Evolutionary conservation across 2,888 invertebrate species (phyloP).

Genomic region (Acrobasis consociella): DNA sequence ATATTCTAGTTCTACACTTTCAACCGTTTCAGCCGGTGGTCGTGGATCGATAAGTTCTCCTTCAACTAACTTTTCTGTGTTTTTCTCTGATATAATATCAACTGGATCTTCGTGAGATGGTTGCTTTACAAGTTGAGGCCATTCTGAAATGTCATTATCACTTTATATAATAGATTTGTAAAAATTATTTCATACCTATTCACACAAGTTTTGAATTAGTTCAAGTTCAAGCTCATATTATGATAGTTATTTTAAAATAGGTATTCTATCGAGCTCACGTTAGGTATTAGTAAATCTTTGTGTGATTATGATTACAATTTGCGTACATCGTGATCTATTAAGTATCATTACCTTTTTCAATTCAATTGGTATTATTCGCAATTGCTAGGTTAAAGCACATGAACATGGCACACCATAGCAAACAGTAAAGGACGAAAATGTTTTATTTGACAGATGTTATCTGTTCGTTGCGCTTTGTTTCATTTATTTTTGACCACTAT

Average conservation of each 20-base stretch:
- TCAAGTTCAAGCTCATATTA: neutral
- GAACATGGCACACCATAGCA: neutral
- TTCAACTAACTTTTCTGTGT: slow-evolving; percentile 8
- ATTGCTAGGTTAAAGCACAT: neutral
- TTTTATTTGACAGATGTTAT: slow-evolving; percentile 4
- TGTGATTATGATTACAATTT: slow-evolving; percentile 6
- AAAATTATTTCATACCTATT: no score
- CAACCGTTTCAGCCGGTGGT: slow-evolving; percentile 33
- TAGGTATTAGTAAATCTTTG: neutral
- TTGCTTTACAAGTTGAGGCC: slow-evolving; percentile 35
- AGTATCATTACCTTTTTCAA: slow-evolving; percentile 19
- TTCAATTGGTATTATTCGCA: slow-evolving; percentile 11
- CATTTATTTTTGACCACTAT: neutral
- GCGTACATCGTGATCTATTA: slow-evolving; percentile 29
- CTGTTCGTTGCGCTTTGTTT: neutral
- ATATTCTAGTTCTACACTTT: slow-evolving; percentile 34
- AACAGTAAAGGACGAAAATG: neutral
- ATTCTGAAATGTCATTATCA: slow-evolving; percentile 51
- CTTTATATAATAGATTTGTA: no score
- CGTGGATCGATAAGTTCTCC: slow-evolving; percentile 26
- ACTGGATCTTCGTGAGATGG: slow-evolving; percentile 6
- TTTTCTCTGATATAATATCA: slow-evolving; percentile 28
- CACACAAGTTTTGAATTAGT: neutral
- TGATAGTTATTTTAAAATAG: neutral
- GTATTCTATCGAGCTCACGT: neutral